phyloP scores from a whole-genome alignment of 64 coral and sea anemone species.

The Trachythela sp. region DNA sequence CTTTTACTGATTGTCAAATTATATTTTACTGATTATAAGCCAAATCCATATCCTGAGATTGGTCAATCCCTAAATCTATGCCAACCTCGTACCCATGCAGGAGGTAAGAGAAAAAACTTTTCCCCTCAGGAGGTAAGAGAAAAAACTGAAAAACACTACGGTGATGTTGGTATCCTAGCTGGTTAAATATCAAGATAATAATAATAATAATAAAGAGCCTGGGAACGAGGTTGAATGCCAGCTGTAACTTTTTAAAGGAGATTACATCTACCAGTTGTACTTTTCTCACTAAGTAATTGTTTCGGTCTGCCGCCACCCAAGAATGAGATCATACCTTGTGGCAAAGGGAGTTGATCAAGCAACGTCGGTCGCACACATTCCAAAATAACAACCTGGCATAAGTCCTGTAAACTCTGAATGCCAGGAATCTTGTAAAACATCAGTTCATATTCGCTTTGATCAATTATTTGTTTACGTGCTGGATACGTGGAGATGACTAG shows the following conservation, averaged over 20 bases:
- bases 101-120: no score
- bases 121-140: no score
- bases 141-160: no score
- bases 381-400: background rate
- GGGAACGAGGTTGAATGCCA: no score
- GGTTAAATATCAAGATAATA: no score
- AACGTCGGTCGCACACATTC: background rate
- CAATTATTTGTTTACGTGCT: background rate
- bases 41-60: no score
- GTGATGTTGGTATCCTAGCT: no score
- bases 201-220: no score
- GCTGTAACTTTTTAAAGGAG: background rate
- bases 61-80: no score
- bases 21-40: no score
- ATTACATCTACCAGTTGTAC: background rate
- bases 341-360: background rate
- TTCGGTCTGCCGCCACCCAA: background rate
- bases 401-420: background rate
- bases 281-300: background rate
- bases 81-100: no score
- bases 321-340: background rate
- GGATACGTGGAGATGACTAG: background rate
- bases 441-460: background rate
- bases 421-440: background rate
- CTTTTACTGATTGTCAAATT: no score